Evolutionary conservation across 2,113 vertebrate species (phyloP), one percentile per base, ranked within the genome.

Genomic region (Lamprologus callipterus): DNA sequence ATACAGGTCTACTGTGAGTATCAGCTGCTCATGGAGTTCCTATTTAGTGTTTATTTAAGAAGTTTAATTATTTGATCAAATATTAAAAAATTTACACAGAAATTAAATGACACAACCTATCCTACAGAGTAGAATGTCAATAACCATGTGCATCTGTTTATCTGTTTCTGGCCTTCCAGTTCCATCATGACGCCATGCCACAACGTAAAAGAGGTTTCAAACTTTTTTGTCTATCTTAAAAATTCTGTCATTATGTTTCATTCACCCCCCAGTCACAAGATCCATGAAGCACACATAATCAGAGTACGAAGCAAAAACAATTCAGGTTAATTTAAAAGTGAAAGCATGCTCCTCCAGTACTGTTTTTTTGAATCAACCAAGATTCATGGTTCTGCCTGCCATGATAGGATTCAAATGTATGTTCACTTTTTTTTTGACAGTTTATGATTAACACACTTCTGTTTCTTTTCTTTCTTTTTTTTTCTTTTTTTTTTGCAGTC

Each of bases 401-500:
- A 7, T 12, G 21, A 23, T 55, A 55, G 21, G 21, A 23, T 55
- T 13, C 53, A 55, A 12, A 55, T 2, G 21, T 55, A 12, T 53
- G 49, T 53, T n/a, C 5, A 55, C 21, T 7, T 13, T 55, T 13
- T 13, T 13, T 23, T 21, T 55, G 53, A 9, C 10, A 55, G 10
- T 23, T 55, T 12, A 55, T 7, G 21, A 55, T 26, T 26, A 26
- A 26, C 54, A 26, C 21, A 57, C 21, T 6, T 57, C 49, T 13
- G 4, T 23, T 19, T 80, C 55, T 23, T 23, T 23, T 23, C 1
- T 23, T 23, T 23, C 23, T 23, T 19, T 2, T 23, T 23, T 75
- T 84, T 55, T 23, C 3, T 19, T 2, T 23, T 23, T 75, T 84
- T 55, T 23, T 86, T 60, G 1, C 65, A 96, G 96, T 91, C 40